phyloP scores from a whole-genome alignment of 2,113 vertebrate species.

The Brienomyrus brachyistius region DNA sequence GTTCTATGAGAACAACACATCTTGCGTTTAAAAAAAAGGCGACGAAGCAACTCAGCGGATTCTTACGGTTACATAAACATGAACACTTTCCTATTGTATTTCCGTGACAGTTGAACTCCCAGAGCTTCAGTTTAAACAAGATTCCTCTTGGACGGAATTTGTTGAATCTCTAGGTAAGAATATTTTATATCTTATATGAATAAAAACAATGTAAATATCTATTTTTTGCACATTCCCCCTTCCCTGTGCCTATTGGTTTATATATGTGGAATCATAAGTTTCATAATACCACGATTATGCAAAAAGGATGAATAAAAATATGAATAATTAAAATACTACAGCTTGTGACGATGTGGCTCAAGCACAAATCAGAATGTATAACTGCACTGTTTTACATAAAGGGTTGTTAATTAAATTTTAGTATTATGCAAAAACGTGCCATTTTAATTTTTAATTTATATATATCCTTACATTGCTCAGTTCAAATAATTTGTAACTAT shows the following conservation, averaged over 20 bases:
- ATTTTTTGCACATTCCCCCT: neutral
- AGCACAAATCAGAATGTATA: neutral
- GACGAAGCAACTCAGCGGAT: neutral
- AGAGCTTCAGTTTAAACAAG: slow-evolving; percentile 63
- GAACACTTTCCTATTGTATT: slow-evolving; percentile 67
- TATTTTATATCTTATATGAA: slow-evolving; percentile 64
- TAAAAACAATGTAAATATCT: slow-evolving; percentile 28
- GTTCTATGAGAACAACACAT: slow-evolving; percentile 58
- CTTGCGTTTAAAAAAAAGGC: slow-evolving; percentile 26
- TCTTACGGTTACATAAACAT: slow-evolving; percentile 55
- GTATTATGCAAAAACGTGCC: neutral
- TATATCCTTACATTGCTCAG: neutral
- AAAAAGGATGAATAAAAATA: neutral
- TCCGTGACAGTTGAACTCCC: neutral
- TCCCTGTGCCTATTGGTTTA: neutral
- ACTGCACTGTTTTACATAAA: neutral
- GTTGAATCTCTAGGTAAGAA: slow-evolving; percentile 59
- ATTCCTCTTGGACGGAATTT: slow-evolving; percentile 69
- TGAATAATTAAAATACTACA: neutral
- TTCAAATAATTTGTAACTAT: neutral
- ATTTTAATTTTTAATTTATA: neutral
- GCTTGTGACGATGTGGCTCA: neutral
- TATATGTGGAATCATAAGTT: neutral
- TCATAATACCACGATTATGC: neutral
- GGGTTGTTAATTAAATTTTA: neutral